These are phyloP conservation scores for Apaloderma vittatum DNA, from an alignment of 2,113 vertebrate genomes.

Conservation along the genomic window DNA sequence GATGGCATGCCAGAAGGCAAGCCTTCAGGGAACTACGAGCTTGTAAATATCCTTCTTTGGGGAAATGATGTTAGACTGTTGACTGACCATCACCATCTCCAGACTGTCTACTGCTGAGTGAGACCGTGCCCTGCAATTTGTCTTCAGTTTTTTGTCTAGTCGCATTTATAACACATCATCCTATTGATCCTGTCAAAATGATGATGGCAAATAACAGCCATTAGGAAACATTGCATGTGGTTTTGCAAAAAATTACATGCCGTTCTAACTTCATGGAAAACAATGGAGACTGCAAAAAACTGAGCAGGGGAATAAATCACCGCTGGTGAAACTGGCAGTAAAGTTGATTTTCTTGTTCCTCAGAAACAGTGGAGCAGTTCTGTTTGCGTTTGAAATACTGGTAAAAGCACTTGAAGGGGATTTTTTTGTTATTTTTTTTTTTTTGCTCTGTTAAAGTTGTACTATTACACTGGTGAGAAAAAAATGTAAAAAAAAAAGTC, in stretches of 20 bases:
- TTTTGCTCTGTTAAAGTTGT: not conserved
- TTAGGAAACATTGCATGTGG: not conserved
- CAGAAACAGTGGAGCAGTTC: not conserved
- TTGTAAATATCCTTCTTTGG: not conserved
- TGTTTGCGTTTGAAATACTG: not conserved
- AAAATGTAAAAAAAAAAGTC: not conserved
- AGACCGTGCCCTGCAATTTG: not conserved
- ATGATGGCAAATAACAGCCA: not conserved
- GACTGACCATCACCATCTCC: not conserved
- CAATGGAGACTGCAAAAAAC: not conserved
- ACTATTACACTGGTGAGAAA: not conserved
- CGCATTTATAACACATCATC: not conserved
- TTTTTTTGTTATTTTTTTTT: not conserved
- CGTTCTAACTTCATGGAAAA: not conserved
- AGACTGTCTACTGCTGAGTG: not conserved
- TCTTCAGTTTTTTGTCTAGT: not conserved
- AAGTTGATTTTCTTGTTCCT: conserved; percentile 12
- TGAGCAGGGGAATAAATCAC: not conserved
- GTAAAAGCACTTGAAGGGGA: not conserved
- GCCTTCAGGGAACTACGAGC: not conserved
- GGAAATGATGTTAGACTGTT: not conserved
- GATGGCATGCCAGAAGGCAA: not conserved
- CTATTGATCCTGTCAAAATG: conserved; percentile 3
- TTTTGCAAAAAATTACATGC: not conserved
- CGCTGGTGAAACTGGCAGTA: not conserved